A percentile compares a stretch with the other conserved stretches of the same genome.
These are phyloP conservation scores for Halocynthia aurantium DNA, from an alignment of 23 tunicate species.

Conservation along the genomic window DNA sequence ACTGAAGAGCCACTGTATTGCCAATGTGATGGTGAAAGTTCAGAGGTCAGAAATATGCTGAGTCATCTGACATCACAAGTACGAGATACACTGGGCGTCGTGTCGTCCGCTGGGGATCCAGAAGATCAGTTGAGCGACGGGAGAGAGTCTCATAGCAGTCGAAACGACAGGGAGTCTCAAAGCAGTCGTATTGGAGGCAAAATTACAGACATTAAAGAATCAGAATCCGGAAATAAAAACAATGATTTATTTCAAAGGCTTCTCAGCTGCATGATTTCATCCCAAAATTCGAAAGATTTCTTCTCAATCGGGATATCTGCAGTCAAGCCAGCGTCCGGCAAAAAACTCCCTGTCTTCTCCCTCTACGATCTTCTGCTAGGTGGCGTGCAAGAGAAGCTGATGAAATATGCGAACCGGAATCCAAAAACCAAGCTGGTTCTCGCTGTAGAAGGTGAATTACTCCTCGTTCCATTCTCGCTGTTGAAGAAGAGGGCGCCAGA, in stretches of 20 bases:
- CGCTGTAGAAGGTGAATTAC: conserved; percentile 32
- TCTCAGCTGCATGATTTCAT: background rate
- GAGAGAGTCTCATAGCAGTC: background rate
- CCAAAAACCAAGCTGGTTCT: conserved; percentile 12
- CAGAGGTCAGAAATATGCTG: conserved; percentile 19
- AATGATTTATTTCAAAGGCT: background rate
- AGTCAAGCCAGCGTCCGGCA: background rate
- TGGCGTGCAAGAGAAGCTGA: conserved; percentile 7
- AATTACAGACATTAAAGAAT: background rate
- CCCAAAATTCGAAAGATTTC: background rate
- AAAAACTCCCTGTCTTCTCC: conserved; percentile 30
- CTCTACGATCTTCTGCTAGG: conserved; percentile 40
- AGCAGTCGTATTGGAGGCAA: background rate
- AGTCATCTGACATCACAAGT: conserved; percentile 24
- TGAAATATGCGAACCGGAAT: conserved; percentile 6
- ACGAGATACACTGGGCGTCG: conserved; percentile 43
- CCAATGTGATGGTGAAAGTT: background rate
- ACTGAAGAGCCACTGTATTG: background rate
- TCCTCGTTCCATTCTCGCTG: conserved; percentile 59
- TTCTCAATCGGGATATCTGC: background rate
- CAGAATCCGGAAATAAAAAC: background rate
- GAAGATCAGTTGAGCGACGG: background rate
- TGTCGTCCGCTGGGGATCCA: conserved; percentile 7
- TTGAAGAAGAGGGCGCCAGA: conserved; percentile 51
- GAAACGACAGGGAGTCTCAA: background rate